Conservation (phyloP, 2,888 invertebrate genomes). For the Drymonia ruficornis region DNA sequence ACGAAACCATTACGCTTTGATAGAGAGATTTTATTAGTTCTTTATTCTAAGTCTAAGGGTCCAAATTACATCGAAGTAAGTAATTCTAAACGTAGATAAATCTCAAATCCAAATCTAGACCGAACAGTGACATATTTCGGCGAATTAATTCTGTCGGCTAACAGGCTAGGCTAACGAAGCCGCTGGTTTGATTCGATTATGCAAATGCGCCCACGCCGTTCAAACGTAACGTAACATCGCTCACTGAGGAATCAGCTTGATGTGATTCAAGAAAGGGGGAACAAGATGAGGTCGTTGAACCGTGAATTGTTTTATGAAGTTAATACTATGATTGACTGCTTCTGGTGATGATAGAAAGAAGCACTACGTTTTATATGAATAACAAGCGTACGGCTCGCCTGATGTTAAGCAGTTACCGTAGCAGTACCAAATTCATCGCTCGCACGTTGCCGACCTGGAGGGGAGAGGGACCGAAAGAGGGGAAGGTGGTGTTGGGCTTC, state of each 20-base stretch:
- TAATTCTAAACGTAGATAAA: too few species aligned
- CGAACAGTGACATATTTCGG: slow-evolving; percentile 17
- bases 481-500: too few species aligned
- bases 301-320: background rate
- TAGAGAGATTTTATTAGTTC: too few species aligned
- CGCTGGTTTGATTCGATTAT: slow-evolving; percentile 41
- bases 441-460: too few species aligned
- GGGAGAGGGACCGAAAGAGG: too few species aligned
- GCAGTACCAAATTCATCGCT: too few species aligned
- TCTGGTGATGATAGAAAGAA: background rate
- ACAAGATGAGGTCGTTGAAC: background rate
- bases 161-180: slow-evolving; percentile 42
- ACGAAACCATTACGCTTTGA: too few species aligned
- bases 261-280: background rate
- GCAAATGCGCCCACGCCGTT: slow-evolving; percentile 32
- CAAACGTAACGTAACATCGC: slow-evolving; percentile 18
- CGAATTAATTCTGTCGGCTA: slow-evolving; percentile 30
- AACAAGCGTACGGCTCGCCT: too few species aligned
- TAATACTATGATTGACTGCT: background rate
- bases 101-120: background rate
- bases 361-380: too few species aligned
- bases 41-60: too few species aligned
- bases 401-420: too few species aligned
- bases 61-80: too few species aligned
- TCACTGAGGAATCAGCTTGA: slow-evolving; percentile 11